A percentile compares a stretch with the other conserved stretches of the same genome.
phyloP scores from a whole-genome alignment of 2,888 invertebrate species.

The Monopis laevigella region DNA sequence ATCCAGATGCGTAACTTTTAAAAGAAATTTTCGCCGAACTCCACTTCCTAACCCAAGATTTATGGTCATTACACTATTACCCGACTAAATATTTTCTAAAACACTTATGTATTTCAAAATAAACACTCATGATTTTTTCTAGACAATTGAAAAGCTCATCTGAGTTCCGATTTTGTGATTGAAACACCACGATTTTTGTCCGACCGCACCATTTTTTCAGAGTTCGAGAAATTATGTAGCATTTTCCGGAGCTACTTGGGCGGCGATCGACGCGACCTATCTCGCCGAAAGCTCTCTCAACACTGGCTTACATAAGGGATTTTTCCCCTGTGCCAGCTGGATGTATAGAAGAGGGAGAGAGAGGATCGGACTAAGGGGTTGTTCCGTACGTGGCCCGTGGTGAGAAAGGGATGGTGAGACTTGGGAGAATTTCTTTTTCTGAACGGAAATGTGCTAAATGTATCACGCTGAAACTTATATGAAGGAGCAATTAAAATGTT shows the following conservation, averaged over 20 bases:
- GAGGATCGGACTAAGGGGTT: slow-evolving; percentile 41
- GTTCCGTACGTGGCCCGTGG: slow-evolving; percentile 31
- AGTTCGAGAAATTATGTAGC: slow-evolving; percentile 1
- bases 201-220: neutral
- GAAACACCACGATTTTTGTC: slow-evolving; percentile 18
- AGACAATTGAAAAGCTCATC: neutral
- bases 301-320: slow-evolving; percentile 66
- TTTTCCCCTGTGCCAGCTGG: slow-evolving; percentile 45
- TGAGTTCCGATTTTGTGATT: neutral
- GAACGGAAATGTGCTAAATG: slow-evolving; percentile 30
- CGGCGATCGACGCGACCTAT: slow-evolving; percentile 30
- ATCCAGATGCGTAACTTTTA: slow-evolving; percentile 37
- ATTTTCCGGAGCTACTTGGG: slow-evolving; percentile 1
- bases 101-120: too few relatives aligned
- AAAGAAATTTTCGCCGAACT: slow-evolving; percentile 32
- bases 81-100: slow-evolving; percentile 1
- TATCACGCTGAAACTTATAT: slow-evolving; percentile 46
- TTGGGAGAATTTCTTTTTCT: slow-evolving; percentile 24
- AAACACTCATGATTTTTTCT: too few relatives aligned
- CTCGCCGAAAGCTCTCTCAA: slow-evolving; percentile 28
- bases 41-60: slow-evolving; percentile 33
- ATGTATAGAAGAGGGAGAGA: slow-evolving; percentile 42
- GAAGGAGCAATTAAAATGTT: slow-evolving; percentile 60
- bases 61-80: slow-evolving; percentile 3
- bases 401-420: slow-evolving; percentile 44